Percentiles rank a stretch among this genome's conserved stretches.
Conservation (phyloP, 2,797 vertebrate genomes). For the Sebastes variabilis region DNA sequence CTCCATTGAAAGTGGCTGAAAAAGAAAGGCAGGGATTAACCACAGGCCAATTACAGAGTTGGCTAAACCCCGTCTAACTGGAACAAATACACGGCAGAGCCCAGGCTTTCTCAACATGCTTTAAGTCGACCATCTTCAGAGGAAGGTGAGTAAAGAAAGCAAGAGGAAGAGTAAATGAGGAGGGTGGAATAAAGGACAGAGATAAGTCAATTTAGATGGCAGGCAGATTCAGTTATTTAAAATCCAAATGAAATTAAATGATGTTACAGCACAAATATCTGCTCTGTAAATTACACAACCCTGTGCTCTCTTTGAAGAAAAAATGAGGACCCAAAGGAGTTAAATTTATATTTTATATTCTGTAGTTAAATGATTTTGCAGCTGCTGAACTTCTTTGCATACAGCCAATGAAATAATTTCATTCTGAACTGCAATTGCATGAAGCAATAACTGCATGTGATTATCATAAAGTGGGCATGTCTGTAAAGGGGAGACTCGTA, state of each 20-base stretch:
- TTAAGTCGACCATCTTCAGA: conserved; percentile 47
- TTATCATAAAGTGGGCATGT: too few relatives aligned
- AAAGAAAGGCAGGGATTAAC: conserved; percentile 77
- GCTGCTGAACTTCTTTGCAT: background rate
- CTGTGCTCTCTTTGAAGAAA: background rate
- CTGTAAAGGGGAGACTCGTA: accelerated
- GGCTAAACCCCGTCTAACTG: conserved; percentile 72
- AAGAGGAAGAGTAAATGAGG: conserved; percentile 13
- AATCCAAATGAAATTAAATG: background rate
- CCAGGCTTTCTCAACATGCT: conserved; percentile 49
- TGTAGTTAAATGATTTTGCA: background rate
- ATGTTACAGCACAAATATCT: background rate
- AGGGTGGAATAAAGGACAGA: background rate
- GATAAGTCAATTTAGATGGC: background rate
- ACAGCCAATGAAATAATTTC: background rate
- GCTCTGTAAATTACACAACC: background rate
- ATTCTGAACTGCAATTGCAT: background rate
- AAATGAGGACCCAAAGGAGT: background rate
- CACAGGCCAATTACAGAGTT: conserved; percentile 76
- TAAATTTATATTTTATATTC: background rate
- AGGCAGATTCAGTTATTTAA: background rate
- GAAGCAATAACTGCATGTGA: background rate
- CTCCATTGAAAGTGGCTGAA: conserved; percentile 66
- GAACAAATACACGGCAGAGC: conserved; percentile 64
- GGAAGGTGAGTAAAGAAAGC: conserved; percentile 15